Evolutionary conservation across 2,797 vertebrate genomes (phyloP), one percentile per base, ranked within the genome.

Genomic region (Pangasius larnaudii): DNA sequence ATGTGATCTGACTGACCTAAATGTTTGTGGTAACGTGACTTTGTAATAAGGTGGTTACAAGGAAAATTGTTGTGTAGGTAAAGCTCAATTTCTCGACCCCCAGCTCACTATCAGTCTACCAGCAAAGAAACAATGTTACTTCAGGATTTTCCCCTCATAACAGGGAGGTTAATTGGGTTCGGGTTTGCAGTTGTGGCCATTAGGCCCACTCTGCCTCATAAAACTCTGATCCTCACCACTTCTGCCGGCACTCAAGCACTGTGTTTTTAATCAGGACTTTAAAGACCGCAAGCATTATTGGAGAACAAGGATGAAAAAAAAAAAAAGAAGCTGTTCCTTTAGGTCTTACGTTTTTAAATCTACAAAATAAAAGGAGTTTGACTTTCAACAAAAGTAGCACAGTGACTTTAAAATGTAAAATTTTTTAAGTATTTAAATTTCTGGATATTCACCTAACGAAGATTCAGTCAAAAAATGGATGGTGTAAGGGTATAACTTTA

Each of bases 121-220:
- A 91, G 88, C 83, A 86, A 87, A 92, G 87, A 89, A 89, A 91
- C 3, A 84, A 89, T 92, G 91, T 67, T 90, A 86, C 87, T 89
- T 89, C 75, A 67, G 24, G 33, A 81, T n/a, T 67, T 46, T 75
- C 79, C 71, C 86, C 87, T 90, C 49, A 59, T 63, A 87, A 85
- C 51, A 71, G 39, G 39, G 39, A 88, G 75, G 65, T 89, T 88
- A 72, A 89, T 85, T 84, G 46, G 75, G 86, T 59, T 89, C 59
- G 63, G 75, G 51, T 86, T 91, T 87, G 75, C 36, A 63, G 86
- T 85, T 59, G 36, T 58, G 36, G 71, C 42, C 81, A 84, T 72
- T 81, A 84, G 51, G 67, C 63, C 75, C 71, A 67, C 67, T 77
- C 18, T 71, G 71, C 22, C 33, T 46, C 61, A 88, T 85, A 74